Evolutionary conservation across 2,113 vertebrate species (phyloP).

Genomic region (Romanogobio albipinnatus): DNA sequence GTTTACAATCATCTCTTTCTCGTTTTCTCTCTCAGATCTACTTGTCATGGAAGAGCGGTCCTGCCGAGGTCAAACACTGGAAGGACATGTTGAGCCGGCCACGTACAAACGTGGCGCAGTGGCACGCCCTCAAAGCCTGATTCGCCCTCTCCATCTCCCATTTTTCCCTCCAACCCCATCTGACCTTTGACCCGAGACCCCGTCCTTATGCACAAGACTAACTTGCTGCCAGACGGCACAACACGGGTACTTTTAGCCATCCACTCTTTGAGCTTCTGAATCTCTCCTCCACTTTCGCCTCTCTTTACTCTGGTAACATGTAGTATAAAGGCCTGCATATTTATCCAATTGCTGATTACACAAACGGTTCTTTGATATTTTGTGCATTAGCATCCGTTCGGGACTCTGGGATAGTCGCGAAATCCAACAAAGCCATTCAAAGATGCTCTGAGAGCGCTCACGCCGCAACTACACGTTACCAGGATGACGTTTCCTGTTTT

Average conservation of each 20-base stretch:
- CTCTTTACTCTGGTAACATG: conserved; percentile 46
- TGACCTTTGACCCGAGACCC: conserved; percentile 52
- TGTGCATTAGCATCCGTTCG: not conserved
- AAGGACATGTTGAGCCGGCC: conserved; percentile 98
- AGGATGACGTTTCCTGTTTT: conserved; percentile 15
- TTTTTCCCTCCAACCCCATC: conserved; percentile 17
- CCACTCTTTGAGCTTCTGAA: conserved; percentile 56
- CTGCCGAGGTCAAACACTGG: conserved; percentile 98
- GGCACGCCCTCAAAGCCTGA: conserved; percentile 99
- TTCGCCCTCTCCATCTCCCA: conserved; percentile 50
- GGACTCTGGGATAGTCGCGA: conserved; percentile 1
- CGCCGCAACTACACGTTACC: conserved; percentile 42
- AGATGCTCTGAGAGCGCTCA: not conserved
- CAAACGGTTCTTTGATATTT: not conserved
- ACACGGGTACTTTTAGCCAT: conserved; percentile 86
- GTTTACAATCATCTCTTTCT: conserved; percentile 11
- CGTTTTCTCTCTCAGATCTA: conserved; percentile 83
- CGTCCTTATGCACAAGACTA: conserved; percentile 82
- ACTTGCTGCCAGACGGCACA: conserved; percentile 63
- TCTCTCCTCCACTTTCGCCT: conserved; percentile 40
- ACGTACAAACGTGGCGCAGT: conserved; percentile 93
- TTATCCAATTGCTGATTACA: not conserved
- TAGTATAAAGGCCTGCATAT: conserved; percentile 48
- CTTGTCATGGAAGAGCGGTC: conserved; percentile 98
- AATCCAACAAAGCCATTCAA: conserved; percentile 53